These are phyloP conservation scores for Rhaphigaster nebulosa DNA, from an alignment of 2,888 invertebrate species.

Conservation along the genomic window DNA sequence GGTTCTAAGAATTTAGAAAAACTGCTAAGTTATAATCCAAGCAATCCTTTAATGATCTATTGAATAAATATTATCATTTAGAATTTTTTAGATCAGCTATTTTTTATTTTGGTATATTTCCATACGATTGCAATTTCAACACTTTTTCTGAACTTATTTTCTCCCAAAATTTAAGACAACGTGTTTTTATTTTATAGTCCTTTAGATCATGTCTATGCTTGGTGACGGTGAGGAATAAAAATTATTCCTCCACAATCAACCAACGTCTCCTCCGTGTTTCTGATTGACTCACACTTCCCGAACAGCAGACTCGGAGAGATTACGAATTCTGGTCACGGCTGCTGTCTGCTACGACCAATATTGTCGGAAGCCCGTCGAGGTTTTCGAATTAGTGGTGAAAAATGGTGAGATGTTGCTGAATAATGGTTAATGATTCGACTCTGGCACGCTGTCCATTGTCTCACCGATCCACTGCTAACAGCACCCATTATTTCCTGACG, in stretches of 20 bases:
- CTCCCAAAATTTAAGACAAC: background rate
- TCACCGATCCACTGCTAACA: background rate
- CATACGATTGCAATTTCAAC: too few relatives aligned
- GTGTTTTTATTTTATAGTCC: background rate
- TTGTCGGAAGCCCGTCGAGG: slow-evolving; percentile 4
- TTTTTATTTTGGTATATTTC: too few relatives aligned
- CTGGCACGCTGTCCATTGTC: slow-evolving; percentile 13
- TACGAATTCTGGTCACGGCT: background rate
- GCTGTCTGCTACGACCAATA: slow-evolving; percentile 10
- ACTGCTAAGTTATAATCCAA: too few relatives aligned
- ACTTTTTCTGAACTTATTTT: background rate
- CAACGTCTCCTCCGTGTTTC: slow-evolving; percentile 1
- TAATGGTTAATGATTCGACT: slow-evolving; percentile 43
- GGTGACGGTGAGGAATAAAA: background rate
- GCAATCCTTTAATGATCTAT: too few relatives aligned
- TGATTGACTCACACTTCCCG: slow-evolving; percentile 23
- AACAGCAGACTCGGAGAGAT: background rate
- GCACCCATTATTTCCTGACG: background rate
- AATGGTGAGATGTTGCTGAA: slow-evolving; percentile 22
- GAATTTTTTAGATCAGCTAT: too few relatives aligned
- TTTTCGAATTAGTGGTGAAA: slow-evolving; percentile 41
- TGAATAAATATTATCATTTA: too few relatives aligned
- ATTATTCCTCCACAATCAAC: background rate
- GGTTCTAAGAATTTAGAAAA: too few relatives aligned
- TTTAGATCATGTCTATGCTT: background rate